Evolutionary conservation across 2,888 invertebrate species (phyloP).

Genomic region (Pyralis farinalis): DNA sequence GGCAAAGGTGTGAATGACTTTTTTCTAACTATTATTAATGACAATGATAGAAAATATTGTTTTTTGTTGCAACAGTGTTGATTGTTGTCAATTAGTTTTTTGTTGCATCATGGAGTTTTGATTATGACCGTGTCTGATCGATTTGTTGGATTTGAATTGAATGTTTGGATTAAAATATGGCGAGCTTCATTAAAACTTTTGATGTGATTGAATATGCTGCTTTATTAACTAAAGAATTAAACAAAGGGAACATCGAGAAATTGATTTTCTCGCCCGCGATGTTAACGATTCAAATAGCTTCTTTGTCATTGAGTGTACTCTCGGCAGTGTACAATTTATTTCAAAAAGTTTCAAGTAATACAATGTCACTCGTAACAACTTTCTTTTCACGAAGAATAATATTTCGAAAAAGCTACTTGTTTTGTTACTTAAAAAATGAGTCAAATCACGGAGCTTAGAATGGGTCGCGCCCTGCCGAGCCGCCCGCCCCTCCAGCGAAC

Average conservation of each 20-base stretch:
- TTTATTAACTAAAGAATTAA: constrained; percentile 30
- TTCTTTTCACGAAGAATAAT: constrained; percentile 39
- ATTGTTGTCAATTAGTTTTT: constrained; percentile 79
- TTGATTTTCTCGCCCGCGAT: constrained; percentile 15
- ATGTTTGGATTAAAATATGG: constrained; percentile 74
- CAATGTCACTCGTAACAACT: constrained; percentile 33
- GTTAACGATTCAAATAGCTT: constrained; percentile 12
- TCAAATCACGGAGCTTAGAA: constrained; percentile 57
- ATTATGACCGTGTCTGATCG: constrained; percentile 67
- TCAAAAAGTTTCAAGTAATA: constrained; percentile 36
- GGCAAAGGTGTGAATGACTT: constrained; percentile 78
- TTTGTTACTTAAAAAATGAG: constrained; percentile 74
- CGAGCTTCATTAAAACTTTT: constrained; percentile 59
- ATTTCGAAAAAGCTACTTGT: constrained; percentile 55
- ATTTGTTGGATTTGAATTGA: constrained; percentile 64
- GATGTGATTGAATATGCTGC: constrained; percentile 42
- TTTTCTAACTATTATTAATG: constrained; percentile 77
- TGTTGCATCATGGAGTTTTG: constrained; percentile 56
- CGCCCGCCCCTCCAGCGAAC: constrained; percentile 40
- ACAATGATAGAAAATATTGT: constrained; percentile 78
- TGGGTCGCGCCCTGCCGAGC: constrained; percentile 48
- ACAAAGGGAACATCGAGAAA: constrained; percentile 30
- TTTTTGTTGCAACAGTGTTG: constrained; percentile 72
- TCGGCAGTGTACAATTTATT: constrained; percentile 24
- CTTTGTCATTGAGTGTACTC: constrained; percentile 20